phyloP scores from a whole-genome alignment of 2,797 vertebrate genomes.

The Novumbra hubbsi region DNA sequence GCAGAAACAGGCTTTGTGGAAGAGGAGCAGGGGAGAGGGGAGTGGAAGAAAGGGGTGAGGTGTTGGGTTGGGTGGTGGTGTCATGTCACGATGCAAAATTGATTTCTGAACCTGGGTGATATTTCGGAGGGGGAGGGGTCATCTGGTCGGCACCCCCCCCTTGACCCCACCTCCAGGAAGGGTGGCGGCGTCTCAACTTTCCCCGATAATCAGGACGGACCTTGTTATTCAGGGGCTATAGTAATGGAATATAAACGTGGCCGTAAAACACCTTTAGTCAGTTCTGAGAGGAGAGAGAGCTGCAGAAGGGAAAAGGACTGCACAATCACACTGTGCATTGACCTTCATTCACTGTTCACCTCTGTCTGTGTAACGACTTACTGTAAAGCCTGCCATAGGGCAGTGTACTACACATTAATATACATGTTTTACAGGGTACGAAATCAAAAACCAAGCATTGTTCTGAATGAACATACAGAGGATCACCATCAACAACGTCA shows the following conservation, averaged over 20 bases:
- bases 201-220: slow-evolving; percentile 72
- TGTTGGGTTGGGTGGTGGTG: slow-evolving; percentile 54
- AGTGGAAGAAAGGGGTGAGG: slow-evolving; percentile 40
- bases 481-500: not conserved
- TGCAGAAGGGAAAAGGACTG: slow-evolving; percentile 37
- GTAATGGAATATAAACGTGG: slow-evolving; percentile 77
- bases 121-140: slow-evolving; percentile 73
- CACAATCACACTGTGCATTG: slow-evolving; percentile 30
- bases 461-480: not conserved
- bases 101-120: slow-evolving; percentile 79
- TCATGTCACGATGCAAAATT: slow-evolving; percentile 81
- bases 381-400: not conserved
- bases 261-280: slow-evolving; percentile 65
- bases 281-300: slow-evolving; percentile 59
- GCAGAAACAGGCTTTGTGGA: slow-evolving; percentile 3
- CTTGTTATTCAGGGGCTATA: slow-evolving; percentile 76
- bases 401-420: not conserved
- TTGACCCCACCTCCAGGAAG: slow-evolving; percentile 61
- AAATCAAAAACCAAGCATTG: not conserved
- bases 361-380: not conserved
- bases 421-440: not conserved
- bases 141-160: slow-evolving; percentile 70
- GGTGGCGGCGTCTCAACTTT: slow-evolving; percentile 73
- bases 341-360: not conserved
- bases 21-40: slow-evolving; percentile 4